phyloP scores from a whole-genome alignment of 1,140 invertebrate species.

The Cepaea nemoralis region DNA sequence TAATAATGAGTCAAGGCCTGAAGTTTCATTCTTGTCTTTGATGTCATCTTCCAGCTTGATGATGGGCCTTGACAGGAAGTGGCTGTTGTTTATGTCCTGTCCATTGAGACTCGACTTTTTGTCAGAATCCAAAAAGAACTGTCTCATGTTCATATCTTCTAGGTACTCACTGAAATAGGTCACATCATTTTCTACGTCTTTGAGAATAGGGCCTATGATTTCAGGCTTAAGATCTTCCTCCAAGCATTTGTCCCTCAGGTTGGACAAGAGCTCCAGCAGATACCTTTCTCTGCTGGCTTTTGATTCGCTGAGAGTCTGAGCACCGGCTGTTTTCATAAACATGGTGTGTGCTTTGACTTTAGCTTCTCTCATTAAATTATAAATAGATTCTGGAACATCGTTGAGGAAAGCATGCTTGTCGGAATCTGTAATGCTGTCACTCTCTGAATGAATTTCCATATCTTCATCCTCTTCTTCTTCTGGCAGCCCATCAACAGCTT shows the following conservation, averaged over 20 bases:
- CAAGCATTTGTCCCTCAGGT: constrained; percentile 28
- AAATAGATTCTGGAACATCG: constrained; percentile 30
- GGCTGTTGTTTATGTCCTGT: background rate
- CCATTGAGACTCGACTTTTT: constrained; percentile 19
- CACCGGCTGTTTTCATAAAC: constrained; percentile 29
- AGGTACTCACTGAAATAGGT: constrained; percentile 6
- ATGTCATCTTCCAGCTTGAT: background rate
- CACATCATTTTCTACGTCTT: constrained; percentile 33
- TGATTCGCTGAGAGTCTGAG: background rate
- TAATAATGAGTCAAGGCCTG: constrained; percentile 4
- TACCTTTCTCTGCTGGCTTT: constrained; percentile 18
- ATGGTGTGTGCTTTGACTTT: constrained; percentile 32
- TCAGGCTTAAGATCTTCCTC: constrained; percentile 18
- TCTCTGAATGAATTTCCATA: constrained; percentile 33
- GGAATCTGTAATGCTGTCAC: background rate
- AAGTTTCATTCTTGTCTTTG: background rate
- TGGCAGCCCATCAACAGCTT: constrained; percentile 36
- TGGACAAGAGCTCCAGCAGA: constrained; percentile 26
- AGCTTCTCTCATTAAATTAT: constrained; percentile 34
- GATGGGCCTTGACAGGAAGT: constrained; percentile 27
- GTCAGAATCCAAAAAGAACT: background rate
- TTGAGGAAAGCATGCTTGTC: constrained; percentile 29
- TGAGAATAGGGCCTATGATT: constrained; percentile 23
- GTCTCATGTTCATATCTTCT: constrained; percentile 33
- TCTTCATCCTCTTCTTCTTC: constrained; percentile 42